Conservation (phyloP, 2,888 invertebrate genomes). For the Hypolimnas misippus region DNA sequence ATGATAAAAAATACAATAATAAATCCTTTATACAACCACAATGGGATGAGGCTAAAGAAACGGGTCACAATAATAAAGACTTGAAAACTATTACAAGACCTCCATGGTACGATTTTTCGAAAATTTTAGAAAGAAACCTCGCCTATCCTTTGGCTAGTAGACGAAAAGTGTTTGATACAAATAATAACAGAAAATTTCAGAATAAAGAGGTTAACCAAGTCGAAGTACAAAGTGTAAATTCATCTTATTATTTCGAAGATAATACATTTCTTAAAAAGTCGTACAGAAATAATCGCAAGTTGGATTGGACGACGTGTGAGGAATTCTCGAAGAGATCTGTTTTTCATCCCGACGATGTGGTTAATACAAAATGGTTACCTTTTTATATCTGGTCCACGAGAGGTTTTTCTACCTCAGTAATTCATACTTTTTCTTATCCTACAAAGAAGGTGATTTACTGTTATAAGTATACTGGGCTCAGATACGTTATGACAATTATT, state of each 20-base stretch:
- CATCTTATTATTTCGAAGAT: conserved; percentile 35
- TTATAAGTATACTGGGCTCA: too few relatives aligned
- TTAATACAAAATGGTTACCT: conserved; percentile 63
- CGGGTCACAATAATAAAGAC: not conserved
- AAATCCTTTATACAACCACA: not conserved
- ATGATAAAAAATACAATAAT: conserved; percentile 32
- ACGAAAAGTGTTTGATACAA: not conserved
- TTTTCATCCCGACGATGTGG: conserved; percentile 62
- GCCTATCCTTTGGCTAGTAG: conserved; percentile 9
- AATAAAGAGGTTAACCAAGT: not conserved
- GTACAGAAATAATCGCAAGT: not conserved
- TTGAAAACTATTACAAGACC: not conserved
- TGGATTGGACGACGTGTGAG: conserved; percentile 62
- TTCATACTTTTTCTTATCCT: conserved; percentile 60
- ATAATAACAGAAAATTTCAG: not conserved
- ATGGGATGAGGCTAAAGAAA: not conserved
- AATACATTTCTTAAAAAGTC: conserved; percentile 41
- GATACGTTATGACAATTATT: too few relatives aligned
- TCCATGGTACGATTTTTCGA: conserved; percentile 44
- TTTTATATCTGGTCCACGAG: conserved; percentile 63
- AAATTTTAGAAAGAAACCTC: conserved; percentile 47
- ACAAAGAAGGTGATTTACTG: conserved; percentile 57
- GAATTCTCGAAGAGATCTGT: conserved; percentile 55
- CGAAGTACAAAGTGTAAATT: conserved; percentile 2
- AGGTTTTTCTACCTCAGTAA: conserved; percentile 26